These are phyloP conservation scores for Bettongia penicillata DNA, from an alignment of 2,113 vertebrate species.

Conservation along the genomic window DNA sequence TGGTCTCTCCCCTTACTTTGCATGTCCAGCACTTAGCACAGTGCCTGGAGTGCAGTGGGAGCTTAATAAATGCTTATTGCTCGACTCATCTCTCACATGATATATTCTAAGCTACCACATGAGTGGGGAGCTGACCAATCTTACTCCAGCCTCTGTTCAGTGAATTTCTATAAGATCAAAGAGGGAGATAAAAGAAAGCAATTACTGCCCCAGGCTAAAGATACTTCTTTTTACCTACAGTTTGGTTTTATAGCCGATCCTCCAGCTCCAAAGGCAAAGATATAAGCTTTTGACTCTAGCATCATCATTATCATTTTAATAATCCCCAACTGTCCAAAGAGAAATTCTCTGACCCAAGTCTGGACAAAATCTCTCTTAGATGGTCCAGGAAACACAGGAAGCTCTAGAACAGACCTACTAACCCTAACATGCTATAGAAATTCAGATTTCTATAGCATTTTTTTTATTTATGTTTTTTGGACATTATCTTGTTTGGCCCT, in stretches of 20 bases:
- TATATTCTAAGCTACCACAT: not conserved
- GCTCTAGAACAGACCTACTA: not conserved
- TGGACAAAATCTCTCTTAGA: not conserved
- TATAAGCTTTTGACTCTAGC: not conserved
- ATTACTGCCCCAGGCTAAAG: not conserved
- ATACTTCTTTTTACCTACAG: not conserved
- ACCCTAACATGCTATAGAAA: not conserved
- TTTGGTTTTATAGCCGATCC: not conserved
- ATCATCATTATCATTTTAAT: not conserved
- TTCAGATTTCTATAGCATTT: not conserved
- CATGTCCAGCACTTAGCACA: not conserved
- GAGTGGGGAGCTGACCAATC: not conserved
- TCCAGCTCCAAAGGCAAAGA: not conserved
- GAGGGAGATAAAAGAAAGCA: not conserved
- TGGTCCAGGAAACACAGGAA: not conserved
- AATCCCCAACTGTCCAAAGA: not conserved
- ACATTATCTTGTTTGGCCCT: not conserved
- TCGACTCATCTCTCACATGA: not conserved
- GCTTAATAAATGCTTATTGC: not conserved
- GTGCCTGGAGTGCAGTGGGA: not conserved
- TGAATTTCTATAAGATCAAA: not conserved
- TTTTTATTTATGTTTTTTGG: not conserved
- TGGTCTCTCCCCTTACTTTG: not conserved
- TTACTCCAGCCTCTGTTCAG: not conserved
- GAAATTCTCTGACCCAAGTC: not conserved